Base-by-base conservation (phyloP, 2,113 vertebrate genomes). In the Glaucomys volans region DNA sequence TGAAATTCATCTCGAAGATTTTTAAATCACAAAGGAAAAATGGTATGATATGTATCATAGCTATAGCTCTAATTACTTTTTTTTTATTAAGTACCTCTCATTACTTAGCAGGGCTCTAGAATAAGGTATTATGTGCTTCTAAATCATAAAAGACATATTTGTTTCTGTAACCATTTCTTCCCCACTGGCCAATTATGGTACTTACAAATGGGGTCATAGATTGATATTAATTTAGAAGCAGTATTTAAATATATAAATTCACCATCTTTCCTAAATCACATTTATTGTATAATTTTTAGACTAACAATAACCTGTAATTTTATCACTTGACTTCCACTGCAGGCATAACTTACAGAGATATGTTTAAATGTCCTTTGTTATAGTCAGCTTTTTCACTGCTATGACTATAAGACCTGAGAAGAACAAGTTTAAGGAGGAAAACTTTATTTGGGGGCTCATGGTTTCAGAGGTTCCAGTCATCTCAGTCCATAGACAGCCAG, bases 51-150 rank as follows among this genome's bases (percentile, higher is more conserved):
- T 88, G 16, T 98, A 90, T 97, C 94, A 79, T 97, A 91, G 32
- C 62, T 97, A 10, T 0, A 1, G 30, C 20, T 95, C 95, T 98
- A 98, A 97, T 98, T 98, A 96, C 47, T 83, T 97, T 98, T 96
- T 94, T 97, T 97, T 97, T 95, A 97, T 95, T 98, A 98, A 98
- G 64, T 96, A 79, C 54, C 57, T 98, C 71, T 97, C 14, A 8
- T 94, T 97, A 94, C 74, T 95, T 93, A 57, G 66, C 86, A 93
- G 12, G 90, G 82, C 26, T 97, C 32, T 96, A 35, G 37, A 98
- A 90, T 97, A 97, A 96, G 47, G 66, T 96, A 79, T 67, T 93
- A 7, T 71, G 77, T 96, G 9, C 89, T 97, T 74, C 75, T 96
- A 96, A 69, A 37, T 92, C 2, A 14, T 94, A 69, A 69, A 90